These are phyloP conservation scores for Panzeria rudis DNA, from an alignment of 2,888 invertebrate genomes.

Conservation along the genomic window DNA sequence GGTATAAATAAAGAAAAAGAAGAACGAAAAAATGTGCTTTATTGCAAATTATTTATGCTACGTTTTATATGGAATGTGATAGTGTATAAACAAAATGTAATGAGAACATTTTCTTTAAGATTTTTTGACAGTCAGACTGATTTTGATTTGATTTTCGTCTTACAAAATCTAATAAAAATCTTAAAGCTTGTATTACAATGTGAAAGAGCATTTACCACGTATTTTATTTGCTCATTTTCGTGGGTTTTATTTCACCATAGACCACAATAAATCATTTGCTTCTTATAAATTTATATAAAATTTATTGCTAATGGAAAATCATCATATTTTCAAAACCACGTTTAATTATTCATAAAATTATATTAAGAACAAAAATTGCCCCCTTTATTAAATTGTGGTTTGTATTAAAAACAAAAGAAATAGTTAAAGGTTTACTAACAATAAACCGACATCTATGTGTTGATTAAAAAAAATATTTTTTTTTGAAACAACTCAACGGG, in stretches of 20 bases:
- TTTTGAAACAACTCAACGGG: no score
- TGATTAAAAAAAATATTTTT: neutral
- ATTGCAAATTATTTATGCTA: no score
- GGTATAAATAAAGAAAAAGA: no score
- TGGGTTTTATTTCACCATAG: neutral
- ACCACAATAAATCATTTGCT: constrained; percentile 64
- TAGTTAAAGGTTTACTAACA: neutral
- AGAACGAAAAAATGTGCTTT: no score
- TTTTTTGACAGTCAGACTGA: no score
- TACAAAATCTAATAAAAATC: no score
- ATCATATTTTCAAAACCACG: constrained; percentile 34
- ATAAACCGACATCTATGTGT: neutral
- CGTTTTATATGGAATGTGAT: no score
- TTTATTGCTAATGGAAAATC: constrained; percentile 57
- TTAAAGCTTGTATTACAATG: no score
- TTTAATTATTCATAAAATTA: constrained; percentile 53
- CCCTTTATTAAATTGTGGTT: constrained; percentile 27
- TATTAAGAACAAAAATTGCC: constrained; percentile 20
- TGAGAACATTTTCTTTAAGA: no score
- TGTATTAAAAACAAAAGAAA: constrained; percentile 7
- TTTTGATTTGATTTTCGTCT: no score
- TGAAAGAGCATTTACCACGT: no score
- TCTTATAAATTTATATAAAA: constrained; percentile 30
- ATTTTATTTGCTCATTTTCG: neutral
- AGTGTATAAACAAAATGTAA: no score